phyloP scores from a whole-genome alignment of 2,113 vertebrate genomes.

The cattle (Bos taurus) region DNA sequence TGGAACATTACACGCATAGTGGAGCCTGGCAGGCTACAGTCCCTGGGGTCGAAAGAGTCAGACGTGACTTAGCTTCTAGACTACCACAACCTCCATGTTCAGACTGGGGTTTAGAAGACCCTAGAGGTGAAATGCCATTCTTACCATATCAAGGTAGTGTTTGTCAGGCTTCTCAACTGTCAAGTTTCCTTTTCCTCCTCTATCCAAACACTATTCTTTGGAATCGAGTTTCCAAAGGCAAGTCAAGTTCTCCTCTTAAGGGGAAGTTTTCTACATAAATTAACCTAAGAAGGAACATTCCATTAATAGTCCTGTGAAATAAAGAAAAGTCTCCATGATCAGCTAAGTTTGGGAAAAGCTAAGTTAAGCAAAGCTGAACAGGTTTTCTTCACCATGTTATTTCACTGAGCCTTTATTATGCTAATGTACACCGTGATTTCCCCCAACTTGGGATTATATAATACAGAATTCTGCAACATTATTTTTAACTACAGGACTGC shows the following conservation, averaged over 20 bases:
- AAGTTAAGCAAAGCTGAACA: not conserved
- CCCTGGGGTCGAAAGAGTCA: not conserved
- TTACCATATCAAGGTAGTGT: too few species aligned
- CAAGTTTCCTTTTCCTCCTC: not conserved
- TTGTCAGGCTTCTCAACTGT: not conserved
- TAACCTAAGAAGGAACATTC: not conserved
- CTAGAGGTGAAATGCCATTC: not conserved
- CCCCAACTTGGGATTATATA: not conserved
- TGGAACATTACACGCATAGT: not conserved
- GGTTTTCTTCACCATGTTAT: not conserved
- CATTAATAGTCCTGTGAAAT: not conserved
- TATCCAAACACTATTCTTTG: not conserved
- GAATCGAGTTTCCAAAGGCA: not conserved
- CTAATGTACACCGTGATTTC: not conserved
- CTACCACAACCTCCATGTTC: not conserved
- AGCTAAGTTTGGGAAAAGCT: not conserved
- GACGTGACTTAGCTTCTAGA: not conserved
- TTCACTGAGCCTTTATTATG: not conserved
- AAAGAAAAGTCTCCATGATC: not conserved
- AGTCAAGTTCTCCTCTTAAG: not conserved
- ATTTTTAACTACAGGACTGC: constrained; percentile 9
- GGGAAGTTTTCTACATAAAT: not conserved
- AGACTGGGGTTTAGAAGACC: not conserved
- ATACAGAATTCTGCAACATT: constrained; percentile 7
- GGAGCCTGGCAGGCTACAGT: not conserved